A percentile compares a stretch with the other conserved stretches of the same genome.
These are phyloP conservation scores for Dioctria linearis DNA, from an alignment of 2,888 invertebrate species.

Conservation along the genomic window DNA sequence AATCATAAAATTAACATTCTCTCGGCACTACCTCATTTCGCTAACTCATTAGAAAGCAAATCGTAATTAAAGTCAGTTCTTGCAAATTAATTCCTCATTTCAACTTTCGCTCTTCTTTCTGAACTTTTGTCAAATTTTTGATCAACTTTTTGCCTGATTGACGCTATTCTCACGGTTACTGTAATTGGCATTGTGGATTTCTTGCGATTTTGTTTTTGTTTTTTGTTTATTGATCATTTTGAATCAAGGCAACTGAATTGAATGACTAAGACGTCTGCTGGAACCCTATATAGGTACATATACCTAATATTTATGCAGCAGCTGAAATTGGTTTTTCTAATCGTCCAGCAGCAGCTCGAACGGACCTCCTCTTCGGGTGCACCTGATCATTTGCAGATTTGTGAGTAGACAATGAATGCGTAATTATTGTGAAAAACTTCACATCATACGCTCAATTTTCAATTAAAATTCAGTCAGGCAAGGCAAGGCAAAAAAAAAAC, in stretches of 20 bases:
- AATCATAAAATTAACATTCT: too few relatives aligned
- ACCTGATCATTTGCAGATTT: not conserved
- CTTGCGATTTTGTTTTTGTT: not conserved
- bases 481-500: not conserved
- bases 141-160: not conserved
- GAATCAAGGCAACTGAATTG: not conserved
- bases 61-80: too few relatives aligned
- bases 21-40: too few relatives aligned
- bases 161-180: not conserved
- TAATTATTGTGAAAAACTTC: constrained; percentile 9
- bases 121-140: not conserved
- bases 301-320: not conserved
- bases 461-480: constrained; percentile 1
- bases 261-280: not conserved
- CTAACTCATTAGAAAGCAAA: too few relatives aligned
- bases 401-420: not conserved
- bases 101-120: not conserved
- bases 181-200: not conserved
- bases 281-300: not conserved
- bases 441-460: constrained; percentile 30
- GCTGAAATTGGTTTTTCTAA: constrained; percentile 1
- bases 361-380: not conserved
- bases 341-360: not conserved
- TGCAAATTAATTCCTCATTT: not conserved
- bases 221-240: not conserved